Base-by-base conservation (phyloP, 1,140 invertebrate species). In the Zaprionus inermis region DNA sequence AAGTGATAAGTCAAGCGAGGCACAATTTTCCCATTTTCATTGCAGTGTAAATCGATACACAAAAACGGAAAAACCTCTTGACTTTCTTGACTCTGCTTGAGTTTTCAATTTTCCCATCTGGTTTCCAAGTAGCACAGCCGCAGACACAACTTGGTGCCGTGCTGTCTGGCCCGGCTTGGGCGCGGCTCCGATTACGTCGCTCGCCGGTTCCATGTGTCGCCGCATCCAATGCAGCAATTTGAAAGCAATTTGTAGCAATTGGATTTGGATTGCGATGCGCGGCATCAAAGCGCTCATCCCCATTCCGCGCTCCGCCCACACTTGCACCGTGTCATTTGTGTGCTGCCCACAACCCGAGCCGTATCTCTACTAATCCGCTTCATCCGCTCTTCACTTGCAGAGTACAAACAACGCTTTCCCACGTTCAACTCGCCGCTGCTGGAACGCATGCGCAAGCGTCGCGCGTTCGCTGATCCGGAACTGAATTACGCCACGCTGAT, bases 391-490 rank as follows among this genome's bases (percentile, higher is more conserved):
- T 44, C 22, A 9, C 34, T 78, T 78, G 0, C 61, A 92, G 91
- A 92, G 46, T 92, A 91, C 79, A 89, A 90, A 44, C 90, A 91
- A 59, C 81, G 88, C 12, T 92, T 91, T 81, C 81, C 90, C 80
- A 79, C 81, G 72, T 86, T 91, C 58, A 82, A 85, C 34, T 92
- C 91, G 59, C 91, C 91, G 41, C 46, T 92, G 63, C 67, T 91
- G 71, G 94, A 94, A 75, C 93, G 94, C 51, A 92, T 94, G 60
- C 92, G 94, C 16, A 92, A 94, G 24, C 92, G 94, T 10, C 92
- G 93, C 34, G 92, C 94, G 1, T 94, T 94, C 90, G 94, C 94
- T 54, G 94, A 94, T 91, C 93, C 92, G 36, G 93, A 93, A 72
- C 78, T 94, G 61, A 93, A 94, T 51, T 91, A 82, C 18, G 92